A percentile compares a stretch with the other conserved stretches of the same genome.
Evolutionary conservation across 1,140 invertebrate species (phyloP).

Genomic region (Drosophila nebulosa): DNA sequence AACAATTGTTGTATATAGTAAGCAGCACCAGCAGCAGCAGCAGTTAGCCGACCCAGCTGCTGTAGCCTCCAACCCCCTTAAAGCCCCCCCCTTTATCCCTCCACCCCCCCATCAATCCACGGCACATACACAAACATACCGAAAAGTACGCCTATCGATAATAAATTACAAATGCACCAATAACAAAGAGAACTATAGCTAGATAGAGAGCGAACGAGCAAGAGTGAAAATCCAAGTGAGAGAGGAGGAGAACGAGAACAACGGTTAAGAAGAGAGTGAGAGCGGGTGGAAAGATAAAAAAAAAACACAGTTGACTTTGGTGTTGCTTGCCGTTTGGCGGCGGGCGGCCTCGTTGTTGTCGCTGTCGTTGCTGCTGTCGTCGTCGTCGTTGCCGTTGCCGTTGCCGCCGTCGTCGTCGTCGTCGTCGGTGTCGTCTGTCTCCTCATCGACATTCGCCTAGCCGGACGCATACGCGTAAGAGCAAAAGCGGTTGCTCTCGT

Average conservation of each 20-base stretch:
- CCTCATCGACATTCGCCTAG: constrained; percentile 2
- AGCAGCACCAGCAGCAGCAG: background rate
- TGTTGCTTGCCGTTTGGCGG: background rate
- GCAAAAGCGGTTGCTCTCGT: background rate
- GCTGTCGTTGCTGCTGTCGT: background rate
- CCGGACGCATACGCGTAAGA: constrained; percentile 1
- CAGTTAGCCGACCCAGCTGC: background rate
- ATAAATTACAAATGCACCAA: constrained; percentile 49
- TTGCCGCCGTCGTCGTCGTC: background rate
- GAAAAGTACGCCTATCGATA: constrained; percentile 30
- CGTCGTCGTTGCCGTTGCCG: background rate
- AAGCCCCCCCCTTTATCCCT: background rate
- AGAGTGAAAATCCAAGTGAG: background rate
- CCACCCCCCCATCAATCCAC: background rate
- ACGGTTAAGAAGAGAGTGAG: background rate
- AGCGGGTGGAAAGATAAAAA: background rate
- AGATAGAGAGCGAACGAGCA: background rate
- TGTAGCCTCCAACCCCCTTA: background rate
- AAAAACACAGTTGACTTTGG: constrained; percentile 10
- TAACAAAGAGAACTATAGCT: constrained; percentile 25
- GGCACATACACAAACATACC: too few relatives aligned
- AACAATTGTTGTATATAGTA: background rate
- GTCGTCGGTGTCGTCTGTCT: background rate
- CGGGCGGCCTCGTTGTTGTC: background rate
- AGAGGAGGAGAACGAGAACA: background rate